Percentiles rank a stretch among this genome's conserved stretches.
Evolutionary conservation across 2,113 vertebrate species (phyloP).

Genomic region (Spilogale gracilis): DNA sequence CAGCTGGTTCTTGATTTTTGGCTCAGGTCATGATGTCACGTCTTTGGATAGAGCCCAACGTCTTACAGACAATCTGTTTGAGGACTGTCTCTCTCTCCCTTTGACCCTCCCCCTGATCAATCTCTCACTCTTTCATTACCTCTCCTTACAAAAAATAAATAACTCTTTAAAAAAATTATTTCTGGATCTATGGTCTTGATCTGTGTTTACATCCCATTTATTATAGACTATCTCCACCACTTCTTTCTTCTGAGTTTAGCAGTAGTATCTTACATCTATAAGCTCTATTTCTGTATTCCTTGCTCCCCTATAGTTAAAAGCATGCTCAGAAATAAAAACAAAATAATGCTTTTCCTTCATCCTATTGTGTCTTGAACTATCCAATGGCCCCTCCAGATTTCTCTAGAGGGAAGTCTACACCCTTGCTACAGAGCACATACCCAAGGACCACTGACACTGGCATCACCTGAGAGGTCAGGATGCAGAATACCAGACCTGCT

Average conservation of each 20-base stretch:
- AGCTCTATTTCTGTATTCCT: neutral
- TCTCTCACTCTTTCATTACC: neutral
- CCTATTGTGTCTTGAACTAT: neutral
- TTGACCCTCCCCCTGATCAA: neutral
- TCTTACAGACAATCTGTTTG: neutral
- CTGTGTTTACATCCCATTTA: neutral
- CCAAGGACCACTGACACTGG: neutral
- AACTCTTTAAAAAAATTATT: neutral
- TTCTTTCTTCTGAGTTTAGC: neutral
- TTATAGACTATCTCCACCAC: neutral
- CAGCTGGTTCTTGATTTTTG: neutral
- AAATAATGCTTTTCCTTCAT: conserved; percentile 13
- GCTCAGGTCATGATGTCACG: neutral
- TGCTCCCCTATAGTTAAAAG: neutral
- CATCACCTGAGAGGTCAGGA: neutral
- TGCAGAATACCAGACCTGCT: neutral
- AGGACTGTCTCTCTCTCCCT: neutral
- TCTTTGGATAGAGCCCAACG: neutral
- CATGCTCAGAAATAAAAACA: neutral
- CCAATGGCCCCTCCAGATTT: neutral
- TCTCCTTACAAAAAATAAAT: neutral
- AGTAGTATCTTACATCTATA: neutral
- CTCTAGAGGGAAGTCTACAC: neutral
- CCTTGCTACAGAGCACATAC: neutral
- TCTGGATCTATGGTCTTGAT: neutral